Evolutionary conservation across 1,140 invertebrate species (phyloP), one percentile per base, ranked within the genome.

Genomic region (Zeugodacus cucurbitae): DNA sequence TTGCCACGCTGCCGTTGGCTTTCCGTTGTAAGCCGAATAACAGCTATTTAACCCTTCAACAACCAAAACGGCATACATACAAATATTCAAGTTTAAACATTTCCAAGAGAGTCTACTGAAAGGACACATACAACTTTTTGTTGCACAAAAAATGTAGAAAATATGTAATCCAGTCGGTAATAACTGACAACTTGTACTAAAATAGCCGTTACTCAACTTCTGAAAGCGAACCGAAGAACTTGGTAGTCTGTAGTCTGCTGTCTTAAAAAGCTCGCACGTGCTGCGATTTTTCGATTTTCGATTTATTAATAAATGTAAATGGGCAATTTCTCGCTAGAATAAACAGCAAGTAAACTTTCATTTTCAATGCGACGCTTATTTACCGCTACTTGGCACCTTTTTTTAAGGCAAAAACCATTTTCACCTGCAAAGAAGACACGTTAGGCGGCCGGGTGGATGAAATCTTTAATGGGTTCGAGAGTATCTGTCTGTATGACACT

Each of bases 251-350:
- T 14, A 22, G 32, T 41, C 70, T 74, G 7, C 14, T 3, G 7
- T 7, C 58, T 1, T 4, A 29, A 67, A 32, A 67, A 32, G 6
- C 20, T 20, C 44, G 17, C 70, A 22, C 70, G 17, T n/a, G 22
- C n/a, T 62, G 58, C 5, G 58, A 62, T 62, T 62, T 62, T 22
- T 41, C 70, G 37, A 34, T 22, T 78, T n/a, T 78, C 37, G 37
- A 3, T 41, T 78, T 14, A 78, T 78, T 78, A 78, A 48, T 48
- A 82, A 82, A 82, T 44, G 74, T 82, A 74, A 67, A 34, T 78
- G 37, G 74, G 4, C 74, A 82, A 82, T 54, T 29, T 82, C 41
- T n/a, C 41, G 22, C 74, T 29, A 14, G n/a, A 48, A 82, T 14
- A 48, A 41, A 29, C 74, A 82, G 17, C 2, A 26, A 54, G 7